These are phyloP conservation scores for Dendroctonus ponderosae DNA, from an alignment of 1,140 invertebrate species.

Conservation along the genomic window DNA sequence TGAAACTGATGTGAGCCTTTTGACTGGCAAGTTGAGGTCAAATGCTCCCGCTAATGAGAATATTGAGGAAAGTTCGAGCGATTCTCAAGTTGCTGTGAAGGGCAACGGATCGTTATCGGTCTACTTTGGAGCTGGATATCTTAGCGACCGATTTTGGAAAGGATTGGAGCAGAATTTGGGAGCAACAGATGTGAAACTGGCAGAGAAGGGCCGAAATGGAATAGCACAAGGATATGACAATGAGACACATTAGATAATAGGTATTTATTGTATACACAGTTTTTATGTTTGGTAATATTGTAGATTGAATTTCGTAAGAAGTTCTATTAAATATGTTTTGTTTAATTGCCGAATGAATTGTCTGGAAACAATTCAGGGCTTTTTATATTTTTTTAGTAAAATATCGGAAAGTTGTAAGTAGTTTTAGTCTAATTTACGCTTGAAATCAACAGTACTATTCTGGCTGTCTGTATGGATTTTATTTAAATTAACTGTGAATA, in stretches of 20 bases:
- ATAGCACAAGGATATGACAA: constrained; percentile 57
- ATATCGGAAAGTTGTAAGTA: too few relatives aligned
- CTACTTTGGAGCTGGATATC: constrained; percentile 57
- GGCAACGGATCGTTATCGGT: constrained; percentile 49
- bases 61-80: background rate
- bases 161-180: constrained; percentile 73
- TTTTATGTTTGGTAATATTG: too few relatives aligned
- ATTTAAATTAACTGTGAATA: too few relatives aligned
- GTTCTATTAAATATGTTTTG: too few relatives aligned
- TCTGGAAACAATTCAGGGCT: too few relatives aligned
- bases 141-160: constrained; percentile 67
- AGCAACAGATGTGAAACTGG: constrained; percentile 60
- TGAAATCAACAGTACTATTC: too few relatives aligned
- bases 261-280: background rate
- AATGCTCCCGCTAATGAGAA: constrained; percentile 41
- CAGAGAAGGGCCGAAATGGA: constrained; percentile 64
- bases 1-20: constrained; percentile 65
- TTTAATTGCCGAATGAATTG: too few relatives aligned
- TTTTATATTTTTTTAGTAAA: too few relatives aligned
- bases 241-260: constrained; percentile 41
- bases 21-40: constrained; percentile 63
- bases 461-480: too few relatives aligned
- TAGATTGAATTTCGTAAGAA: too few relatives aligned
- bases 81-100: constrained; percentile 47
- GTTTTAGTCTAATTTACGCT: too few relatives aligned